These are phyloP conservation scores for Cercopithecus diana DNA, from an alignment of 2,797 vertebrate species.

Conservation along the genomic window DNA sequence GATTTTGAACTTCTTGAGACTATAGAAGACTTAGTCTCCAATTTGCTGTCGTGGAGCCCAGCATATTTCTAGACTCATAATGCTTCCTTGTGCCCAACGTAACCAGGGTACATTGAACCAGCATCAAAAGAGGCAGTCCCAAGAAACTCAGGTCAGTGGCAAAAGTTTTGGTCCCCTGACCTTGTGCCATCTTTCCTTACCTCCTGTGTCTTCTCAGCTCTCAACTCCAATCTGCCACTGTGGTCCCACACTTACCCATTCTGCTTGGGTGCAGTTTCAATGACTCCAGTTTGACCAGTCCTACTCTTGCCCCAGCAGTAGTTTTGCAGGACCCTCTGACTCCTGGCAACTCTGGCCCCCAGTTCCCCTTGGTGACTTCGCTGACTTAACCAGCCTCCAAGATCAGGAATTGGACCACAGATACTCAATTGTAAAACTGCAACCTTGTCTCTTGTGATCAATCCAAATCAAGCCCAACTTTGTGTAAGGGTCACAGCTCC, in stretches of 20 bases:
- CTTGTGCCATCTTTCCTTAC: background rate
- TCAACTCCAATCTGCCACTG: background rate
- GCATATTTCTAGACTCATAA: background rate
- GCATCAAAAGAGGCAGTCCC: background rate
- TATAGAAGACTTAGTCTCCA: background rate
- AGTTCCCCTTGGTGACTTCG: background rate
- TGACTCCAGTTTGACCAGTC: background rate
- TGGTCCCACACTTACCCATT: background rate
- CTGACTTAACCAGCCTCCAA: background rate
- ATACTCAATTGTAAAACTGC: background rate
- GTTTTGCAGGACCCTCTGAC: background rate
- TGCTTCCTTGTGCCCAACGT: background rate
- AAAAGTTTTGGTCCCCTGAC: background rate
- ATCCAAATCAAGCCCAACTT: background rate
- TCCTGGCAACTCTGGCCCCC: background rate
- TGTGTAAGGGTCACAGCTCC: background rate
- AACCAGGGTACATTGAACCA: background rate
- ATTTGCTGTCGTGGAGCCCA: background rate
- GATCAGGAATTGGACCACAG: background rate
- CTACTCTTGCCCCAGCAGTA: fast-evolving
- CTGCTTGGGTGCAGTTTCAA: background rate
- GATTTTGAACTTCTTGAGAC: background rate
- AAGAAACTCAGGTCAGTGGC: fast-evolving
- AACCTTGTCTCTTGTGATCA: background rate
- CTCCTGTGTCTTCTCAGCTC: background rate